phyloP scores from a whole-genome alignment of 1,140 invertebrate species.

The Liolophura sinensis region DNA sequence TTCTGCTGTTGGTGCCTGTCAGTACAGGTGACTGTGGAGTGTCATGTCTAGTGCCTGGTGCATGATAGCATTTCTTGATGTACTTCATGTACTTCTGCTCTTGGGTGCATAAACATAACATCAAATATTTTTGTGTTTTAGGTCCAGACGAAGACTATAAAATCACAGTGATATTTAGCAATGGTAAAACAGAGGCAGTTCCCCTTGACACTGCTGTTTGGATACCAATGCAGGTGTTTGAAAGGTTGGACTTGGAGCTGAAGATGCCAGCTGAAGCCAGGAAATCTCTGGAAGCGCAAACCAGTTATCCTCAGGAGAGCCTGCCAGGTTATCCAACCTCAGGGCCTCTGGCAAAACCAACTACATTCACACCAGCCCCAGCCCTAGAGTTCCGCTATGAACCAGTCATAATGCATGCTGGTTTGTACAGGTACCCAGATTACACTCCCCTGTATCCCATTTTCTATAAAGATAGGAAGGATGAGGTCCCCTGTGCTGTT shows the following conservation, averaged over 20 bases:
- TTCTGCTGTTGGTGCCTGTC: no score
- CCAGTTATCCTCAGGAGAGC: constrained; percentile 41
- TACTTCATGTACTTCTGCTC: background rate
- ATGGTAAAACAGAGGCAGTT: constrained; percentile 42
- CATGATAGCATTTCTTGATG: no score
- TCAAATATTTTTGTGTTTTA: constrained; percentile 8
- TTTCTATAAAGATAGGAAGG: constrained; percentile 4
- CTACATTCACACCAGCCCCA: constrained; percentile 19
- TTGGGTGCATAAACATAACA: background rate
- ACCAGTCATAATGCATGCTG: constrained; percentile 19
- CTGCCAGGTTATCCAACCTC: constrained; percentile 40
- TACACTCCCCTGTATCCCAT: constrained; percentile 25
- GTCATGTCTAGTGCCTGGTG: no score
- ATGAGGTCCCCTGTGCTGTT: constrained; percentile 5
- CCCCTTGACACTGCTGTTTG: constrained; percentile 36
- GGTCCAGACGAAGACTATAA: constrained; percentile 31
- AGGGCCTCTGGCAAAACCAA: constrained; percentile 24
- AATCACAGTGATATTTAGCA: constrained; percentile 45
- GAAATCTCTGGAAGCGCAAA: constrained; percentile 28
- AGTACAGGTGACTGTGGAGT: no score
- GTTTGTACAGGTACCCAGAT: constrained; percentile 21
- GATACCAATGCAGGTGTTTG: constrained; percentile 41
- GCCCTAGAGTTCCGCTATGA: constrained; percentile 1
- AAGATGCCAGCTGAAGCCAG: constrained; percentile 44
- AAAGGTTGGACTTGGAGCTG: constrained; percentile 40